Evolutionary conservation across 2,797 vertebrate genomes (phyloP).

Genomic region (Spondyliosoma cantharus): DNA sequence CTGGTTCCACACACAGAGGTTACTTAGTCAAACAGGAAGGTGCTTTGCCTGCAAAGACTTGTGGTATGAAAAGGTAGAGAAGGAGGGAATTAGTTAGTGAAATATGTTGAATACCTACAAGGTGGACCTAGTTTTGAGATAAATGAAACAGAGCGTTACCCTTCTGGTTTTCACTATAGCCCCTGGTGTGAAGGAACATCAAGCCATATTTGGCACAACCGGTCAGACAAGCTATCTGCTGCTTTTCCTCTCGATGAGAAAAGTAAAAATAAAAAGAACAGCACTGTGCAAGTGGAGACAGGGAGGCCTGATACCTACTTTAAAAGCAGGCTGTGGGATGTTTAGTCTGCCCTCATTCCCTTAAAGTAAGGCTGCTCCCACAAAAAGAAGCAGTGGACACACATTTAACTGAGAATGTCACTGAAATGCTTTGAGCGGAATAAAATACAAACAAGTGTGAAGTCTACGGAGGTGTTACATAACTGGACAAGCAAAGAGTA

Average conservation of each 20-base stretch:
- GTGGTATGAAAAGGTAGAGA: slow-evolving; percentile 46
- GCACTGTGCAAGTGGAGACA: slow-evolving; percentile 34
- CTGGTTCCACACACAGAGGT: slow-evolving; percentile 50
- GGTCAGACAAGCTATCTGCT: slow-evolving; percentile 61
- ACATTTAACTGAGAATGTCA: slow-evolving; percentile 63
- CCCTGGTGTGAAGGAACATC: slow-evolving; percentile 52
- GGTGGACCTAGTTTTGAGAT: slow-evolving; percentile 41
- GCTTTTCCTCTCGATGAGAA: slow-evolving; percentile 42
- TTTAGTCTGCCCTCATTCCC: slow-evolving; percentile 64
- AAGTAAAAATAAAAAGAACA: slow-evolving; percentile 3
- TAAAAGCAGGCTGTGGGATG: slow-evolving; percentile 58
- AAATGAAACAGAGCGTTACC: slow-evolving; percentile 45
- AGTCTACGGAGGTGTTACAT: slow-evolving; percentile 38
- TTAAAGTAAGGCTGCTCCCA: slow-evolving; percentile 64
- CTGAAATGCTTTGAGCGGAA: slow-evolving; percentile 62
- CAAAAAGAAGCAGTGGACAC: slow-evolving; percentile 65
- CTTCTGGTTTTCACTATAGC: slow-evolving; percentile 49
- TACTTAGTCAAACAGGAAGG: slow-evolving; percentile 52
- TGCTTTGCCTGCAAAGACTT: slow-evolving; percentile 82
- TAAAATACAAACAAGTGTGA: slow-evolving; percentile 35
- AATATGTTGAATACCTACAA: slow-evolving; percentile 48
- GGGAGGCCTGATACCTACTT: slow-evolving; percentile 43
- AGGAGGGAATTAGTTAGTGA: slow-evolving; percentile 23
- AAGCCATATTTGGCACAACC: slow-evolving; percentile 72
- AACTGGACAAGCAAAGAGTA: slow-evolving; percentile 57